Base-by-base conservation (phyloP, 1,140 invertebrate genomes). In the Cardiocondyla obscurior region DNA sequence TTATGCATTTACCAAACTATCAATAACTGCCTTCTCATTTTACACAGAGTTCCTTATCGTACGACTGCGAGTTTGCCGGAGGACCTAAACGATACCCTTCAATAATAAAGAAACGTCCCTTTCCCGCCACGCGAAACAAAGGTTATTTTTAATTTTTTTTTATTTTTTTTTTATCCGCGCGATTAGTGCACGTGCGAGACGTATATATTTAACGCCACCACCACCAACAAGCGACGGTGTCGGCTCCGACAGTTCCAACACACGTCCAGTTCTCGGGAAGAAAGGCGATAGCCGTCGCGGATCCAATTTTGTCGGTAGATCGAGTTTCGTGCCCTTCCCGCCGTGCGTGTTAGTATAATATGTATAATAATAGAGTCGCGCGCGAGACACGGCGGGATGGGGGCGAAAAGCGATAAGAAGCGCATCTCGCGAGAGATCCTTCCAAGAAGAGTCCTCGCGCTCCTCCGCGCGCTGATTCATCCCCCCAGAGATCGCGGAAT, bases 291-390 rank as follows among this genome's bases (percentile, higher is more conserved):
- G 81, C 62, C 81, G 70, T 10, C 73, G 60, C 81, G 82, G 83
- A 89, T 90, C 86, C 86, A 88, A 90, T 90, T 88, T 90, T 88
- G 83, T 89, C 60, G 46, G 51, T 76, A 79, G 70, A 86, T 86
- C 86, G 57, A 73, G 87, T 88, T 86, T 73, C 86, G 57, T 57
- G 70, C 57, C 64, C 74, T 79, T 65, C n/a, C n/a, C 64, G 51
- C 42, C n/a, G 77, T 58, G 84, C 70, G 60, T 72, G 81, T 74
- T 62, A 55, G 42, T 36, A 72, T 83, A 83, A 57, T 82, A 86
- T 86, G 51, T 82, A 86, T 86, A 86, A 87, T 85, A 85, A 87
- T 87, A 86, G 85, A 67, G 36, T 33, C 49, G 36, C 30, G 22
- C 42, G 36, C 19, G 36, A 8, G 6, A 4, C 28, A 16, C 33